These are phyloP conservation scores for Petrocephalus microphthalmus DNA, from an alignment of 2,113 vertebrate genomes.

Conservation along the genomic window DNA sequence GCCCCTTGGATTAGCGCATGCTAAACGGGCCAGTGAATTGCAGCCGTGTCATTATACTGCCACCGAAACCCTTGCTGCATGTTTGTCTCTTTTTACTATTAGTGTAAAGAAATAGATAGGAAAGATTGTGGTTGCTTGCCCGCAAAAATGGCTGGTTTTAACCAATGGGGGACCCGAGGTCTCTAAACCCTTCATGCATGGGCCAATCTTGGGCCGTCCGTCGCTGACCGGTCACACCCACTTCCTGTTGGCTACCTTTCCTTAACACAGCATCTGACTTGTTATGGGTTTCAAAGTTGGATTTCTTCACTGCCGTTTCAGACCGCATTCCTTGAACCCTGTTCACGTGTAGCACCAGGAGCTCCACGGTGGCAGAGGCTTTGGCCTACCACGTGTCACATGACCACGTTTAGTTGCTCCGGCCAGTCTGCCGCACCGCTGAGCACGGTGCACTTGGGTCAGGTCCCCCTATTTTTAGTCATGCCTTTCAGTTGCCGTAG, in stretches of 20 bases:
- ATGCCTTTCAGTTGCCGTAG: slow-evolving; percentile 31
- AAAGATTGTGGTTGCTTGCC: background rate
- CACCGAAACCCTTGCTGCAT: background rate
- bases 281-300: background rate
- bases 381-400: background rate
- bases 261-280: background rate
- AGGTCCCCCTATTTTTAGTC: slow-evolving; percentile 13
- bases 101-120: background rate
- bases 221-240: background rate
- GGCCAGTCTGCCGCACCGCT: background rate
- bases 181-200: background rate
- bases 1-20: background rate
- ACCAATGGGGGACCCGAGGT: background rate
- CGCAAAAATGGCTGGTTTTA: background rate
- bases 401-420: background rate
- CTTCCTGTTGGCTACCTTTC: background rate
- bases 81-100: background rate
- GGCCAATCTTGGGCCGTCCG: background rate
- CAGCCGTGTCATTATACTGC: background rate
- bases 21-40: background rate
- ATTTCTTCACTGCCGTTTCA: background rate
- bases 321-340: background rate
- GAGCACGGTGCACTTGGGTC: background rate
- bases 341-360: background rate
- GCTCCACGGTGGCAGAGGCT: background rate